Percentiles rank a stretch among this genome's conserved stretches.
phyloP scores from a whole-genome alignment of 2,888 invertebrate species.

The Syrista parreyssii region DNA sequence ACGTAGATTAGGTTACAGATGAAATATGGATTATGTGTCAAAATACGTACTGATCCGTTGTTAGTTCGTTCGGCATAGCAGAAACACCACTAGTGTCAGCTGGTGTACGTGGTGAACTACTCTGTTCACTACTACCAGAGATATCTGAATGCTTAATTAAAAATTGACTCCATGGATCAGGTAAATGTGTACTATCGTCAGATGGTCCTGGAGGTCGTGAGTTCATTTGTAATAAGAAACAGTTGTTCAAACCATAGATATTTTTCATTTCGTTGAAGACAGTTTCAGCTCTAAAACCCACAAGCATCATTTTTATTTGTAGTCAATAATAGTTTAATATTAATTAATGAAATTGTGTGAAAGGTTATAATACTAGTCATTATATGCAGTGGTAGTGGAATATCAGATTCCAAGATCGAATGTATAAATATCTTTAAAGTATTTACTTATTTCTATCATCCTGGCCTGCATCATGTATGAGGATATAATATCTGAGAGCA shows the following conservation, averaged over 20 bases:
- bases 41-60: constrained; percentile 39
- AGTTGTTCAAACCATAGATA: constrained; percentile 86
- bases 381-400: constrained; percentile 21
- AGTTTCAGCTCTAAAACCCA: constrained; percentile 79
- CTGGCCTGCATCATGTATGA: constrained; percentile 85
- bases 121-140: constrained; percentile 65
- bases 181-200: constrained; percentile 70
- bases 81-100: constrained; percentile 68
- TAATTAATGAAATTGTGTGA: constrained; percentile 10
- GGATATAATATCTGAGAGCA: constrained; percentile 88
- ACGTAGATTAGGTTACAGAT: background rate
- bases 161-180: constrained; percentile 89
- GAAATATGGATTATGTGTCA: background rate
- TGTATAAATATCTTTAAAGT: constrained; percentile 30
- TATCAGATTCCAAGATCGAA: constrained; percentile 36
- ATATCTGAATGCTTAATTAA: constrained; percentile 71
- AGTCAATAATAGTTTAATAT: background rate
- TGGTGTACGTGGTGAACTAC: constrained; percentile 71
- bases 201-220: constrained; percentile 75
- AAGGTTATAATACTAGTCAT: background rate
- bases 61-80: constrained; percentile 63
- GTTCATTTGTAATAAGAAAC: constrained; percentile 91
- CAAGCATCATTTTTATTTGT: background rate
- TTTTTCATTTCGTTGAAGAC: constrained; percentile 87
- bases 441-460: constrained; percentile 81